Evolutionary conservation across 2,113 vertebrate genomes (phyloP).

Genomic region (Notechis scutatus): DNA sequence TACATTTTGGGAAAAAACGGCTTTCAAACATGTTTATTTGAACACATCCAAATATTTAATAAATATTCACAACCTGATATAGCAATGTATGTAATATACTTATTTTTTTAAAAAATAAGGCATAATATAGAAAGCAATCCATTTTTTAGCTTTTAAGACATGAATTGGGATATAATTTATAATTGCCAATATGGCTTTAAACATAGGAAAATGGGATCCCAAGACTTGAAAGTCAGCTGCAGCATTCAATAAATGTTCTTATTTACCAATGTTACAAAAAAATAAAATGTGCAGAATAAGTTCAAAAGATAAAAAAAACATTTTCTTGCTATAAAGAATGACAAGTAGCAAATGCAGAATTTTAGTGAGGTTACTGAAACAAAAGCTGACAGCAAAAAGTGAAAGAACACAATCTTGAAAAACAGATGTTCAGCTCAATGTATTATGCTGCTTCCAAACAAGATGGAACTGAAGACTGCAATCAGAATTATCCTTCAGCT

Average conservation of each 20-base stretch:
- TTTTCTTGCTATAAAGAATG: not conserved
- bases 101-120: not conserved
- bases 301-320: not conserved
- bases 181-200: not conserved
- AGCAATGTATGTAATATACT: not conserved
- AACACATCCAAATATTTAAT: not conserved
- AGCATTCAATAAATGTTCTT: not conserved
- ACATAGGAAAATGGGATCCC: not conserved
- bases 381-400: not conserved
- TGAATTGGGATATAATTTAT: not conserved
- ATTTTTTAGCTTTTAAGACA: not conserved
- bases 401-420: slow-evolving; percentile 17
- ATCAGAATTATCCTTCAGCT: not conserved
- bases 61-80: not conserved
- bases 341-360: not conserved
- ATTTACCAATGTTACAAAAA: slow-evolving; percentile 9
- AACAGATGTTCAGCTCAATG: not conserved
- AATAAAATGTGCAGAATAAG: not conserved
- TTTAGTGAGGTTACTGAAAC: not conserved
- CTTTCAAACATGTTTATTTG: not conserved
- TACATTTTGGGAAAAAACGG: not conserved
- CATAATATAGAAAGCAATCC: not conserved
- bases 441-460: slow-evolving; percentile 5
- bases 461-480: slow-evolving; percentile 9
- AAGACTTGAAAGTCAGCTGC: not conserved